These are phyloP conservation scores for Salticus scenicus DNA, from an alignment of 2,888 invertebrate species.

Conservation along the genomic window DNA sequence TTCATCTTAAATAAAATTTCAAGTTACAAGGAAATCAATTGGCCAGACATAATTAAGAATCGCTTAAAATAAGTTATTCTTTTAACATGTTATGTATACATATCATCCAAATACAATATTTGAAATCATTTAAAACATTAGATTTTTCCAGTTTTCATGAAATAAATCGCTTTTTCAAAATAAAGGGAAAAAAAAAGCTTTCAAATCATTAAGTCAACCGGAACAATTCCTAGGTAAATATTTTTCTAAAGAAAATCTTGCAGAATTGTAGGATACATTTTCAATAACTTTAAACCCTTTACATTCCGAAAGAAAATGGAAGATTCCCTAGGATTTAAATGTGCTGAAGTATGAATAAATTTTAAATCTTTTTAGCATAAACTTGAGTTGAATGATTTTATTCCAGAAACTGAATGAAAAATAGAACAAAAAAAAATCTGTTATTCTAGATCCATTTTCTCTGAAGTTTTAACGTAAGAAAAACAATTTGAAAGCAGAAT, in stretches of 20 bases:
- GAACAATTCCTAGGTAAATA: background rate
- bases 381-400: background rate
- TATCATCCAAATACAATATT: no score
- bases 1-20: no score
- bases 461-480: background rate
- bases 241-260: background rate
- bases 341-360: slow-evolving; percentile 11
- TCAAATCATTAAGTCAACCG: background rate
- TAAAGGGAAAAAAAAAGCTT: background rate
- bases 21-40: no score
- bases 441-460: background rate
- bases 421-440: background rate
- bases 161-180: no score
- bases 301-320: background rate
- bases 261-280: background rate
- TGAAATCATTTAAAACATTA: no score
- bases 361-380: background rate
- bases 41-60: no score
- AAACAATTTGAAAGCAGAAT: background rate
- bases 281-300: background rate
- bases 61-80: no score
- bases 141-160: no score
- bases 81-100: no score
- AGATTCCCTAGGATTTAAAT: background rate
- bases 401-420: background rate